phyloP scores from a whole-genome alignment of 2,113 vertebrate genomes.

The Melanostigma gelatinosum region DNA sequence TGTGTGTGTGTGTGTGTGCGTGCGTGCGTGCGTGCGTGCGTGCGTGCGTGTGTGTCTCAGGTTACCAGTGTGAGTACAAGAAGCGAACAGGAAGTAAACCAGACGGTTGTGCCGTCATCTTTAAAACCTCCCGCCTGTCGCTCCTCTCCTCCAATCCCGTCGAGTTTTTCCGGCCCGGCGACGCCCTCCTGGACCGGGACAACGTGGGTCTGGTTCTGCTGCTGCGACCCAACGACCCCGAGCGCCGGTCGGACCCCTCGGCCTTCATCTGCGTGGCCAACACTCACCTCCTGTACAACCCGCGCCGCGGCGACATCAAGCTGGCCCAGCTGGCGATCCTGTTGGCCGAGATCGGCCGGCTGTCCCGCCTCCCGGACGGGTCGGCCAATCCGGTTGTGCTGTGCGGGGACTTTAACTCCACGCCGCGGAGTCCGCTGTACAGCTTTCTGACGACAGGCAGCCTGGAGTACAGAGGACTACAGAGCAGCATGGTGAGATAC shows the following conservation, averaged over 20 bases:
- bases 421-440: constrained; percentile 92
- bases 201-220: constrained; percentile 94
- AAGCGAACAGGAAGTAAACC: constrained; percentile 93
- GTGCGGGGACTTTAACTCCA: constrained; percentile 97
- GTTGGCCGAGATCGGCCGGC: constrained; percentile 89
- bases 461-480: constrained; percentile 89
- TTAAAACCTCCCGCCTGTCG: constrained; percentile 89
- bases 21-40: constrained; percentile 7
- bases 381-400: constrained; percentile 87
- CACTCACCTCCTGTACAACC: constrained; percentile 96
- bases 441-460: constrained; percentile 89
- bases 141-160: constrained; percentile 89
- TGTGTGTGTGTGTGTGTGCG: not conserved
- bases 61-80: constrained; percentile 96
- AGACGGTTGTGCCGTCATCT: constrained; percentile 93
- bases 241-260: not conserved
- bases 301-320: constrained; percentile 94
- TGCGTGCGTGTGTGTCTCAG: constrained; percentile 59
- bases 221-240: constrained; percentile 79
- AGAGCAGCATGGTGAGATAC: constrained; percentile 88
- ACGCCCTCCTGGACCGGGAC: constrained; percentile 92
- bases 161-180: constrained; percentile 88
- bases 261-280: constrained; percentile 90
- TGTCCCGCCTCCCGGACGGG: constrained; percentile 84
- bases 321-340: constrained; percentile 95